Base-by-base conservation (phyloP, 2,888 invertebrate genomes). In the Sturmia bella region DNA sequence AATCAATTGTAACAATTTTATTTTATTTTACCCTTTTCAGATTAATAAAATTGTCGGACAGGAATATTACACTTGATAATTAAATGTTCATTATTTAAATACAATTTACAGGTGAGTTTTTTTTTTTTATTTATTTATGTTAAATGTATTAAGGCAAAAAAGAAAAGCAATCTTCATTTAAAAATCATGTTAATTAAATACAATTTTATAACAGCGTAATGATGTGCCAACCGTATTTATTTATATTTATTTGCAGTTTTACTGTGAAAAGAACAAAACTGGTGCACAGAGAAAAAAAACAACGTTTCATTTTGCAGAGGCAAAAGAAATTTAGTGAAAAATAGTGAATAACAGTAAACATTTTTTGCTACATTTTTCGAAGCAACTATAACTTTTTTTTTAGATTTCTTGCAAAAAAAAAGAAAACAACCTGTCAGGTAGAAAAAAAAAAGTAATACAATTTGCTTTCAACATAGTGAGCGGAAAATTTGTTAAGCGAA, bases 41-140 rank as follows among this genome's bases (percentile, higher is more conserved):
- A 68, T 52, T 43, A 43, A 68, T 32, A 41, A 50, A 57, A 43
- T 45, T 59, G 50, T 24, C 37, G 21, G 52, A 54, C 68, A 59
- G 75, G 52, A 76, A 68, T 59, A 52, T 52, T 21, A 50, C 41
- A 43, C 21, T 76, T 56, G 32, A 52, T 61, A 52, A 68, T 59
- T 76, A 61, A 68, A 76, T 56, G 43, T 68, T 68, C 21, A 76
- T 76, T 76, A 68, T 59, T 68, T 59, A 68, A 68, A 76, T 68
- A 17, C 50, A 52, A 76, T 52, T 59, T 52, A 48, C 50, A 59
- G 75, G 75, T 76, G n/a, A 76, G 75, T 61, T 21, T 56, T 54
- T 39, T 12, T 19, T 6, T 39, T 24, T 50, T 57, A 0, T 56
- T 74, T 4, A 32, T 50, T 4, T 61, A 68, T 52, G 21, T 5